Evolutionary conservation across 2,888 invertebrate genomes (phyloP).

Genomic region (Eristalinus aeneus): DNA sequence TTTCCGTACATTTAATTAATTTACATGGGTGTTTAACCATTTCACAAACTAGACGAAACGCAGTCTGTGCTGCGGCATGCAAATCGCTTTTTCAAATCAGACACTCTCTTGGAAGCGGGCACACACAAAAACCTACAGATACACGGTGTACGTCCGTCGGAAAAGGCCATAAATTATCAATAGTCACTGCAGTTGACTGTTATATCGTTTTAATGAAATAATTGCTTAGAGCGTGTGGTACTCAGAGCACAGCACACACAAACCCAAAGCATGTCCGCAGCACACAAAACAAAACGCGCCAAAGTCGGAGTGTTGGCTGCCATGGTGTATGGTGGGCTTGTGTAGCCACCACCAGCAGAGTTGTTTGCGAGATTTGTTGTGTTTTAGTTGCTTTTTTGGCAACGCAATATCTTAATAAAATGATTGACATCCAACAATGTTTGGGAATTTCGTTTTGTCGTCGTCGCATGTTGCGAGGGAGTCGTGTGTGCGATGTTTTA

Average conservation of each 20-base stretch:
- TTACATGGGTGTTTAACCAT: conserved; percentile 57
- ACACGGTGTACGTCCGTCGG: conserved; percentile 51
- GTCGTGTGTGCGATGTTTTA: conserved; percentile 44
- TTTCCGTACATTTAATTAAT: conserved; percentile 57
- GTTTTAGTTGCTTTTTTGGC: conserved; percentile 44
- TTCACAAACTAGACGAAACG: conserved; percentile 43
- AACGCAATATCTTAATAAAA: conserved; percentile 72
- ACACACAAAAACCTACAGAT: conserved; percentile 25
- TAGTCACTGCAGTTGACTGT: conserved; percentile 73
- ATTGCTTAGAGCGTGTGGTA: conserved; percentile 72
- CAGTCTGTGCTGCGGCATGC: conserved; percentile 49
- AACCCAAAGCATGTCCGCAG: conserved; percentile 1
- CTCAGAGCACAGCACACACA: conserved; percentile 11
- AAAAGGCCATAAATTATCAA: conserved; percentile 72
- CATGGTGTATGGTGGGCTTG: conserved; percentile 12
- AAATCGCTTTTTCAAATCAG: conserved; percentile 60
- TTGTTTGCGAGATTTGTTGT: conserved; percentile 38
- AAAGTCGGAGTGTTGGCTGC: conserved; percentile 7
- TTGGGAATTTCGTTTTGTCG: conserved; percentile 24
- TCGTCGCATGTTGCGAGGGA: conserved; percentile 21
- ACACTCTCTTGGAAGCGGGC: conserved; percentile 31
- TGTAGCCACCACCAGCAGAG: conserved; percentile 5
- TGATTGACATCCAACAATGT: conserved; percentile 73
- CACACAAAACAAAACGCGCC: conserved; percentile 27
- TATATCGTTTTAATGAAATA: conserved; percentile 74